Evolutionary conservation across 2,113 vertebrate species (phyloP), one percentile per base, ranked within the genome.

Genomic region (Sarotherodon lohbergeri): DNA sequence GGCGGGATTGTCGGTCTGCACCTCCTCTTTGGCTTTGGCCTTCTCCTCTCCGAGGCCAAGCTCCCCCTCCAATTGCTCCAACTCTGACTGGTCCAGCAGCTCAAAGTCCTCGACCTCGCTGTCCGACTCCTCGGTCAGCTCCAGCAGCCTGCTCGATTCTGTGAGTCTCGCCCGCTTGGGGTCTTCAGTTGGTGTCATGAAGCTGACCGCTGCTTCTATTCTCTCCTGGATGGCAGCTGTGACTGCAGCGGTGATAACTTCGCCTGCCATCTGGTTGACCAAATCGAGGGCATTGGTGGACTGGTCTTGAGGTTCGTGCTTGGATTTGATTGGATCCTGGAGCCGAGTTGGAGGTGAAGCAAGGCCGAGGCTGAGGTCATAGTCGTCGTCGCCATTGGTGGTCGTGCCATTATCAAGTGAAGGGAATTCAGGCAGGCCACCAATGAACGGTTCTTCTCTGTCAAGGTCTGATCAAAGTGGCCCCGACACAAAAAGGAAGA

Each of bases 101-200:
- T 99, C 99, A 95, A 99, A 99, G 96, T 99, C 99, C 93, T 99
- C 98, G 83, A 98, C 97, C 46, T 99, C 99, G 5, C 97, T 97
- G 95, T 99, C 99, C 55, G 98, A 98, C 87, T 99, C 98, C 88
- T 98, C 97, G 0, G 84, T 95, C 13, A 93, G 71, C 52, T 95
- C 95, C 88, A 94, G 92, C 0, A 95, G 90, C 12, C 86, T 94
- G 54, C 89, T 92, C 41, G 86, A 68, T 6, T 89, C 80, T 11
- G 82, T 88, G 68, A 87, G 78, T 34, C 83, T 76, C 0, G 83
- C 55, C 59, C 6, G 46, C 88, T 93, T 91, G 0, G 22, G 17
- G 54, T 27, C 66, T 24, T 50, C 11, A 29, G 80, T 83, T 8
- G 5, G 16, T 7, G 59, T 59, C 29, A 24, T 0, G 43, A 92